Percentiles rank a stretch among this genome's conserved stretches.
Conservation (phyloP, 37 sponge, comb jelly and placozoan species). For the Bolinopsis microptera region DNA sequence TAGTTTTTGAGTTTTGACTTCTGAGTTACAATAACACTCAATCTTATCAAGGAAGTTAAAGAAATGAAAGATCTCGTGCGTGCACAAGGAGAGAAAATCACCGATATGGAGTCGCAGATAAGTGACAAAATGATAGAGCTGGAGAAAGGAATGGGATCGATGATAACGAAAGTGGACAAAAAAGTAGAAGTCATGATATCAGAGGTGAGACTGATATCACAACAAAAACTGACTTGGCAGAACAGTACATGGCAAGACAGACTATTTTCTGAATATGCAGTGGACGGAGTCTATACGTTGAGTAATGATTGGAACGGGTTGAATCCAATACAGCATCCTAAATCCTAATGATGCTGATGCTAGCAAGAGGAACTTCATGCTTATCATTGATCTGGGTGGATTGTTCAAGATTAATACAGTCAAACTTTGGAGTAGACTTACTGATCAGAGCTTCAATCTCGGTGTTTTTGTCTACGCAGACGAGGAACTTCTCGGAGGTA, state of each 20-base stretch:
- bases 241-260: background rate
- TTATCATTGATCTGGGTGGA: background rate
- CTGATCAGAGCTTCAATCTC: background rate
- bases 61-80: background rate
- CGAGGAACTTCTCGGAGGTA: background rate
- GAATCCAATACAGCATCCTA: background rate
- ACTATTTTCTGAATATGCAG: background rate
- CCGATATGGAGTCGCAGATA: background rate
- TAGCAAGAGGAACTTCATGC: background rate
- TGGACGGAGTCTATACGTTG: background rate
- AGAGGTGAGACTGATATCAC: background rate
- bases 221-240: background rate
- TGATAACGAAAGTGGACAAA: background rate
- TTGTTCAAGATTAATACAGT: background rate
- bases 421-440: background rate
- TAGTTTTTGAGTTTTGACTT: too few species aligned
- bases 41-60: background rate
- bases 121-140: too few species aligned
- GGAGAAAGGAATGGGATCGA: background rate
- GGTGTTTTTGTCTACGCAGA: background rate
- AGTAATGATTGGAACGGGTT: background rate
- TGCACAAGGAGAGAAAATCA: background rate
- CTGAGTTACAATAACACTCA: too few species aligned
- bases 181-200: background rate
- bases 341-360: background rate